Conservation (phyloP, 2,113 vertebrate species). For the Conger conger region DNA sequence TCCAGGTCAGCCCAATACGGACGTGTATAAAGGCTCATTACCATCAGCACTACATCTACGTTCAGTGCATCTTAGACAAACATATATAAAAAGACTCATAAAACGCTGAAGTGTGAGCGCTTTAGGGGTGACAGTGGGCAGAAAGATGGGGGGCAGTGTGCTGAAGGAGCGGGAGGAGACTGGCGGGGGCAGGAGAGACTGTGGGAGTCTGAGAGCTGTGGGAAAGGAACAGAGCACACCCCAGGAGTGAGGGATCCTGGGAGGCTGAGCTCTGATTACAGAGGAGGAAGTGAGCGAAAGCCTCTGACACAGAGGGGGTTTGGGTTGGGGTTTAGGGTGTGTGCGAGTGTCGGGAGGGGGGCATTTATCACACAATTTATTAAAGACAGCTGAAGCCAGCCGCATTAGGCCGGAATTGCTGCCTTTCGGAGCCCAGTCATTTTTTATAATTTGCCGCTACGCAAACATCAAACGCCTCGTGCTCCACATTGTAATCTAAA, state of each 20-base stretch:
- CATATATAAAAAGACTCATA: neutral
- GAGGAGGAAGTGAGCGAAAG: constrained; percentile 7
- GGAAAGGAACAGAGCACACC: neutral
- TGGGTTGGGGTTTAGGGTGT: neutral
- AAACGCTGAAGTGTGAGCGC: neutral
- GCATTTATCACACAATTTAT: constrained; percentile 16
- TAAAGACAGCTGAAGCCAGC: constrained; percentile 18
- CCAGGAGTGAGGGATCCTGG: neutral
- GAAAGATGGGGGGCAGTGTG: neutral
- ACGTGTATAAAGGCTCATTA: neutral
- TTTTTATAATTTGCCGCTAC: constrained; percentile 16
- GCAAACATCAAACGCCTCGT: neutral
- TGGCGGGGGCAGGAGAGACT: neutral
- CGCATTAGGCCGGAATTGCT: neutral
- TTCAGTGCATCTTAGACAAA: neutral
- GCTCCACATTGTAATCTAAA: constrained; percentile 14
- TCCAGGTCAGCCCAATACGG: neutral
- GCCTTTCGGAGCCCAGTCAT: constrained; percentile 4
- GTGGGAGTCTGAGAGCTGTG: neutral
- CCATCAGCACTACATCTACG: neutral
- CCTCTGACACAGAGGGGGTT: neutral
- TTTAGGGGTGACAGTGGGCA: neutral
- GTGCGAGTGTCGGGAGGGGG: neutral
- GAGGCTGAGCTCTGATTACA: neutral
- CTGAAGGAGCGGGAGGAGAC: neutral